phyloP scores from a whole-genome alignment of 2,113 vertebrate species.

The Podiceps cristatus region DNA sequence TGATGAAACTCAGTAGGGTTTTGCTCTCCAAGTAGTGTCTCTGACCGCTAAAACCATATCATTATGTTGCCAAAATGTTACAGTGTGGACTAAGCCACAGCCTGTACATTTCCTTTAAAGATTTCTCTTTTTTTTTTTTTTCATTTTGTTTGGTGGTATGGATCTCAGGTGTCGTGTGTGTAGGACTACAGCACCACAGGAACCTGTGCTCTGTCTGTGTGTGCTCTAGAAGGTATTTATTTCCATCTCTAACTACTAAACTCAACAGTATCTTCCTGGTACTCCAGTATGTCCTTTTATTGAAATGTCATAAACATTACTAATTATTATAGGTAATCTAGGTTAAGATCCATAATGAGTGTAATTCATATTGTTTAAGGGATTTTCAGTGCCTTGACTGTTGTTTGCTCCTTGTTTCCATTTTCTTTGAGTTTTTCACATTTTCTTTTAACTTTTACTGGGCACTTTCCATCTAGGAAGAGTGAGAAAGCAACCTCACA shows the following conservation, averaged over 20 bases:
- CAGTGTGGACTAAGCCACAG: not conserved
- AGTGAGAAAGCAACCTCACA: not conserved
- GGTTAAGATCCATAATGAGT: not conserved
- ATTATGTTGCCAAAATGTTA: not conserved
- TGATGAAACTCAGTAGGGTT: not conserved
- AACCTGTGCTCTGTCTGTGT: not conserved
- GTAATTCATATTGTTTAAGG: not conserved
- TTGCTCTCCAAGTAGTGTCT: not conserved
- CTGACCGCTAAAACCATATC: not conserved
- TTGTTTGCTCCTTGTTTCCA: not conserved
- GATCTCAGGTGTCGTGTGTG: not conserved
- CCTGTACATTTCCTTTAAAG: not conserved
- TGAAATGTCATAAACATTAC: not conserved
- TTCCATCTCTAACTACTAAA: not conserved
- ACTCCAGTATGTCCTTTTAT: not conserved
- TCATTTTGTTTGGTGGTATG: not conserved
- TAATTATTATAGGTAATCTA: not conserved
- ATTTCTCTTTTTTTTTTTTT: not conserved
- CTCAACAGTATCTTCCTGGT: not conserved
- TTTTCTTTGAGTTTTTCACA: not conserved
- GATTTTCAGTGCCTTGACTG: not conserved
- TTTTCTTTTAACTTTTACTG: not conserved
- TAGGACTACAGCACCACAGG: not conserved
- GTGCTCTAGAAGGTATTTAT: not conserved
- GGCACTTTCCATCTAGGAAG: not conserved